Evolutionary conservation across 2,113 vertebrate genomes (phyloP).

Genomic region (Cryptoleucopteryx plumbea): DNA sequence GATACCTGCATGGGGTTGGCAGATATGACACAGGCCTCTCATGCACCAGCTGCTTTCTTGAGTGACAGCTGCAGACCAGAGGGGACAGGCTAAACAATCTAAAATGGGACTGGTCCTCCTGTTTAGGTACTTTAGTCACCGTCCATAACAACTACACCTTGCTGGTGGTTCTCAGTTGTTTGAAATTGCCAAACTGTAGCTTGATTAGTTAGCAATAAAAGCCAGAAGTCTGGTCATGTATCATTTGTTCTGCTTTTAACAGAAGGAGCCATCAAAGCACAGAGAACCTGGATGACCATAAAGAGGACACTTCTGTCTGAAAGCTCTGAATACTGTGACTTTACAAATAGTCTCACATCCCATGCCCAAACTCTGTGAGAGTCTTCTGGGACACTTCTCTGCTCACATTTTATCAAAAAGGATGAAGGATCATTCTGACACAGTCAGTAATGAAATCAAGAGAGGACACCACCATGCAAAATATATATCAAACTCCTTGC

Average conservation of each 20-base stretch:
- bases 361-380: not conserved
- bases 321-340: not conserved
- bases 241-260: not conserved
- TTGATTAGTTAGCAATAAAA: not conserved
- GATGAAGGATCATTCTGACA: not conserved
- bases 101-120: not conserved
- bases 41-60: not conserved
- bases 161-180: not conserved
- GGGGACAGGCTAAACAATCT: not conserved
- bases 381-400: not conserved
- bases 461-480: not conserved
- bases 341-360: not conserved
- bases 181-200: not conserved
- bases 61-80: not conserved
- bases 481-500: not conserved
- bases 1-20: not conserved
- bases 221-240: not conserved
- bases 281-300: not conserved
- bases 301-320: not conserved
- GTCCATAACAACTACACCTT: not conserved
- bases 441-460: not conserved
- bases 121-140: not conserved
- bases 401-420: not conserved
- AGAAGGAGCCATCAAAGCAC: slow-evolving; percentile 38
- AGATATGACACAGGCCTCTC: not conserved